These are phyloP conservation scores for Hesperophylax magnus DNA, from an alignment of 1,140 invertebrate species.

Conservation along the genomic window DNA sequence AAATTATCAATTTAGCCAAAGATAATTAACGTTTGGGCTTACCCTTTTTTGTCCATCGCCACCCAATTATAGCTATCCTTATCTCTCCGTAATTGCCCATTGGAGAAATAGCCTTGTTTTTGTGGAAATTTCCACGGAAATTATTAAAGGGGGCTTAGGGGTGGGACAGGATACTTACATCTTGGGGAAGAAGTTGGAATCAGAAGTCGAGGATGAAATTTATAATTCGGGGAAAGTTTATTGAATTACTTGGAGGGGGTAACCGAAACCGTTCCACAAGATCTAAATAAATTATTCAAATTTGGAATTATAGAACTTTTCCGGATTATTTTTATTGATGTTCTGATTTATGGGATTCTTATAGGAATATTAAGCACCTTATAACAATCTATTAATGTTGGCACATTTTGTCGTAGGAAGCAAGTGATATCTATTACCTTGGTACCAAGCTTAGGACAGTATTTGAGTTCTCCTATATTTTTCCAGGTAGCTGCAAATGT, in stretches of 20 bases:
- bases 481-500: too few species aligned
- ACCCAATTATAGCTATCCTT: constrained; percentile 32
- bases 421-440: too few species aligned
- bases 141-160: background rate
- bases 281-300: background rate
- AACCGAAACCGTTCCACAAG: background rate
- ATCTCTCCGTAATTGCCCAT: constrained; percentile 28
- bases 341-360: too few species aligned
- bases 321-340: too few species aligned
- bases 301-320: too few species aligned
- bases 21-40: constrained; percentile 23
- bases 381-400: too few species aligned
- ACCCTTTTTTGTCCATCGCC: constrained; percentile 25
- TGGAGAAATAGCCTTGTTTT: constrained; percentile 26
- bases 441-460: too few species aligned
- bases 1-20: constrained; percentile 33
- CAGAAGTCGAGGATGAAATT: background rate
- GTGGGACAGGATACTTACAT: background rate
- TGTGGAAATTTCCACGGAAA: constrained; percentile 9
- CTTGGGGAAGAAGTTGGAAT: background rate
- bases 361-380: too few species aligned
- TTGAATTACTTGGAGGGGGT: background rate
- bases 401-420: too few species aligned
- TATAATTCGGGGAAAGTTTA: background rate
- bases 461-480: too few species aligned